A percentile compares a stretch with the other conserved stretches of the same genome.
phyloP scores from a whole-genome alignment of 64 coral and sea anemone species.

The Trachythela sp. region DNA sequence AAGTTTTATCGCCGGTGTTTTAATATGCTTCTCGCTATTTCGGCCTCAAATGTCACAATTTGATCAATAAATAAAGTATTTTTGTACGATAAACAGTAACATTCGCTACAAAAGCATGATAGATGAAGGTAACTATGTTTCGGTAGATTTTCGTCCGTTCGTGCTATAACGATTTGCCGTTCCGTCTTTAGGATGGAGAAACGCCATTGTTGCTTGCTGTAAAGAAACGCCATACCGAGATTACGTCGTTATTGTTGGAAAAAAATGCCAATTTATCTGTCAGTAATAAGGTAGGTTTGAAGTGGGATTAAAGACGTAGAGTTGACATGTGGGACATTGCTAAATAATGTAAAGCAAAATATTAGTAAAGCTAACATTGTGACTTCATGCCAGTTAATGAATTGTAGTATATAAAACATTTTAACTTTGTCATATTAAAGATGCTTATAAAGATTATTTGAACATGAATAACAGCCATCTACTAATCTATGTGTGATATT shows the following conservation, averaged over 20 bases:
- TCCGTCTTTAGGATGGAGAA: constrained; percentile 62
- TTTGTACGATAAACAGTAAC: too few relatives aligned
- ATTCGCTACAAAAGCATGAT: background rate
- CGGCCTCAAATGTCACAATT: background rate
- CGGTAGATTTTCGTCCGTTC: background rate
- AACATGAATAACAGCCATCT: too few relatives aligned
- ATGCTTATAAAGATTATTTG: too few relatives aligned
- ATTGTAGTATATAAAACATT: background rate
- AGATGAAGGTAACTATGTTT: too few relatives aligned
- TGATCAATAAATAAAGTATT: too few relatives aligned
- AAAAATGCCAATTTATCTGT: constrained; percentile 77
- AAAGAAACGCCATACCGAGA: constrained; percentile 79
- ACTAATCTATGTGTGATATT: too few relatives aligned
- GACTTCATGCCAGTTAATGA: background rate
- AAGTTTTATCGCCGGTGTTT: background rate
- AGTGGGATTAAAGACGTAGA: background rate
- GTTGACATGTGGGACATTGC: background rate
- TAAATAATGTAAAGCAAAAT: background rate
- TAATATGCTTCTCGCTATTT: background rate
- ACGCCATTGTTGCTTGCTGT: constrained; percentile 76
- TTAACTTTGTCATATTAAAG: background rate
- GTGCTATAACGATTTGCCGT: background rate
- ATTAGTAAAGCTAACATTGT: background rate
- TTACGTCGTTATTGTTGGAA: constrained; percentile 75
- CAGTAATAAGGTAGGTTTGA: constrained; percentile 65